Evolutionary conservation across 1,140 invertebrate species (phyloP), one percentile per base, ranked within the genome.

Genomic region (Drosophila parvula): DNA sequence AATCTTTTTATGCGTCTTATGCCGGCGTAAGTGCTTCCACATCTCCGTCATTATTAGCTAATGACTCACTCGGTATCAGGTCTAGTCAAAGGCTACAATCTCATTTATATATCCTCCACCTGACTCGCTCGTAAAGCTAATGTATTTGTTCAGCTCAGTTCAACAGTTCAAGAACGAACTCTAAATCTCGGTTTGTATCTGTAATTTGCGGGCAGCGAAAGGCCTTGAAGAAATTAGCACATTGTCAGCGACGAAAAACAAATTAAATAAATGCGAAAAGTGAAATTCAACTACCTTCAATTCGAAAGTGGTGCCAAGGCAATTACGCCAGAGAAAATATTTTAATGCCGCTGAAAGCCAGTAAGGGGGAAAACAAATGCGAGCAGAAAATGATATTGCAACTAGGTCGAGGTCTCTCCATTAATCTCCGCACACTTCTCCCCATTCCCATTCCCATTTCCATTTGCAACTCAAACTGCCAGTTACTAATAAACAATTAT

Each of bases 401-500:
- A 71, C 68, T 71, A 48, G 68, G 64, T 71, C 68, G 68, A 71
- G 68, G 50, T 71, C 51, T 71, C 22, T 22, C 5, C 22, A 41
- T n/a, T 57, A 71, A 57, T 69, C 64, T 65, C 14, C n/a, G 27
- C 30, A 16, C 41, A 50, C 47, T 32, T 38, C 6, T 22, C 22
- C 22, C n/a, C 14, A 36, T n/a, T 9, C 12, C 34, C 14, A 18
- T 12, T 9, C 4, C 41, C 22, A 44, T 12, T 22, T 5, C 11
- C 14, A 9, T 22, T n/a, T n/a, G n/a, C n/a, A n/a, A n/a, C 32
- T 60, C 9, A 14, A 43, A 34, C 18, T 34, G 18, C 43, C 28
- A 44, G 47, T 38, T 28, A 27, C 47, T 83, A 88, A 85, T 81
- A 60, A 71, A 41, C 16, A 40, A 47, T 45, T 67, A 65, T 47